Evolutionary conservation across 1,140 invertebrate genomes (phyloP), one percentile per base, ranked within the genome.

Genomic region (Megathymus violae): DNA sequence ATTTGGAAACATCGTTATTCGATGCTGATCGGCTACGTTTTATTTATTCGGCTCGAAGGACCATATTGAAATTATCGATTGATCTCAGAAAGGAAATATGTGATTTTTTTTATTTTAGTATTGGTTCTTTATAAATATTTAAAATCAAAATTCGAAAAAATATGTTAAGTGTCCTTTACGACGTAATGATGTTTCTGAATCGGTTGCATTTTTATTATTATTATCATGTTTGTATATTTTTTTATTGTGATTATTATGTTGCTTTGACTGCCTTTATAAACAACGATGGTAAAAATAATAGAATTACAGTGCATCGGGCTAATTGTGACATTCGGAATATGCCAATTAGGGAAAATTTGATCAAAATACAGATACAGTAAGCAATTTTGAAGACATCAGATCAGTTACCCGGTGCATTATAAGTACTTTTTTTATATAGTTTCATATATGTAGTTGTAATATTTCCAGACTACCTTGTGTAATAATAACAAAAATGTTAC

Each of bases 1-100:
- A 66, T 71, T 69, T 56, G 58, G 40, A 70, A 66, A 67, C 43
- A 34, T 68, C 68, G 34, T 67, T 62, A 52, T 50, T 6, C 19
- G n/a, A 50, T 6, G 31, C 25, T 43, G 13, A 43, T 50, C 14
- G 43, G 41, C 16, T 43, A 41, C 51, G 9, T 58, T 59, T 66
- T 67, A 51, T 68, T 14, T 36, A 68, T 74, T 64, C 56, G 72
- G 71, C 70, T 74, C 71, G 66, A 72, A 76, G 74, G 73, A 78
- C 73, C 69, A 71, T 73, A 69, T 25, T 56, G 52, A 44, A 56
- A 56, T 56, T 56, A 70, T 76, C 51, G 31, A 64, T 71, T 74
- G 77, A 76, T 74, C 71, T 76, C 74, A 67, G 25, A 44, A 61
- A 25, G 11, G 46, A 54, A 64, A 56, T 60, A 16, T 64, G 41